These are phyloP conservation scores for Odontamblyopus lacepedii DNA, from an alignment of 2,797 vertebrate species.

Conservation along the genomic window DNA sequence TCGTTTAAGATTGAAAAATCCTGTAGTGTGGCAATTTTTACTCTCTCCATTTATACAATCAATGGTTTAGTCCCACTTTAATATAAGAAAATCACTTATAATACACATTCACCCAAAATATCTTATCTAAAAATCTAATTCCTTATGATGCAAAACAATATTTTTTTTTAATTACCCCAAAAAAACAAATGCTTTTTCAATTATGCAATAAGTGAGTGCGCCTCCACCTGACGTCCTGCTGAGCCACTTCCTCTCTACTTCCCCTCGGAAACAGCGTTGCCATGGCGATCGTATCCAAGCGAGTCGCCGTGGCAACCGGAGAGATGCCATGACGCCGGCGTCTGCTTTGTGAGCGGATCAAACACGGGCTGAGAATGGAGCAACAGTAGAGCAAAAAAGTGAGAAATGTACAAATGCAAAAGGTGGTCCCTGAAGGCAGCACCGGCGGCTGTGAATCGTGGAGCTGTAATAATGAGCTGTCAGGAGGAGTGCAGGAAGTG, in stretches of 20 bases:
- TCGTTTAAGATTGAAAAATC: too few species aligned
- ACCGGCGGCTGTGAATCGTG: neutral
- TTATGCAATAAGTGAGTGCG: neutral
- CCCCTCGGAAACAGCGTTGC: slow-evolving; percentile 77
- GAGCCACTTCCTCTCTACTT: slow-evolving; percentile 60
- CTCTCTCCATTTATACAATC: too few species aligned
- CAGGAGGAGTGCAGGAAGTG: neutral
- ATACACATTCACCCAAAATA: too few species aligned
- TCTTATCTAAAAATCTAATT: too few species aligned
- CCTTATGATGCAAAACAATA: too few species aligned
- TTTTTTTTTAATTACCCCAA: neutral
- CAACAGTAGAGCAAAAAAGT: neutral
- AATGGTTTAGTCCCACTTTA: too few species aligned
- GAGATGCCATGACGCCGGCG: slow-evolving; percentile 44
- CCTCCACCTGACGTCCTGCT: slow-evolving; percentile 56
- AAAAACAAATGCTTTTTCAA: neutral
- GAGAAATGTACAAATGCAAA: neutral
- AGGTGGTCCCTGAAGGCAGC: slow-evolving; percentile 2
- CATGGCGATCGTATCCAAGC: slow-evolving; percentile 77
- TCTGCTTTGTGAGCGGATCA: slow-evolving; percentile 56
- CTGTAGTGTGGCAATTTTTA: too few species aligned
- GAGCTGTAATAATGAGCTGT: slow-evolving; percentile 10
- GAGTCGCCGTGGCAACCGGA: slow-evolving; percentile 81
- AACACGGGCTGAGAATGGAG: slow-evolving; percentile 26
- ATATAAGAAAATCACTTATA: too few species aligned